Evolutionary conservation across 2,113 vertebrate genomes (phyloP).

Genomic region (Gopherus evgoodei): DNA sequence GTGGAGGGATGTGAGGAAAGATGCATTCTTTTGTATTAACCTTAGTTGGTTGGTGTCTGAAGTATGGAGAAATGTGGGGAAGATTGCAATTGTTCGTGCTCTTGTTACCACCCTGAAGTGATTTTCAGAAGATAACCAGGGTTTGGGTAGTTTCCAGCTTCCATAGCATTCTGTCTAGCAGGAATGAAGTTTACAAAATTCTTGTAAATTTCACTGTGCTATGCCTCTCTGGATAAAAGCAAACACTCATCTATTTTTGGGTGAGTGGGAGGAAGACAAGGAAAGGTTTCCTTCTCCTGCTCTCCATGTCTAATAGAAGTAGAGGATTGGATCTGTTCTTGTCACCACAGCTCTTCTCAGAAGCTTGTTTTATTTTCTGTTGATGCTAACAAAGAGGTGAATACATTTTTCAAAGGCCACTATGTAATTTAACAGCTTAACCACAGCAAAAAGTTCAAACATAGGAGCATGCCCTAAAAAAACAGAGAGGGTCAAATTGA

Average conservation of each 20-base stretch:
- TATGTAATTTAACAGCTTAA: not conserved
- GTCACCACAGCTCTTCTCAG: conserved; percentile 3
- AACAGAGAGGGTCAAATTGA: not conserved
- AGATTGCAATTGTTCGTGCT: not conserved
- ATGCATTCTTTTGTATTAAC: not conserved
- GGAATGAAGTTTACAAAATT: not conserved
- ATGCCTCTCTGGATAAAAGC: not conserved
- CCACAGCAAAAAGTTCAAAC: not conserved
- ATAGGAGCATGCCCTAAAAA: not conserved
- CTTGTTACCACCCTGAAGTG: not conserved
- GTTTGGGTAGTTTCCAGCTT: not conserved
- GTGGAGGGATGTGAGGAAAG: not conserved
- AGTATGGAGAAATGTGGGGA: not conserved
- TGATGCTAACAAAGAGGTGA: not conserved
- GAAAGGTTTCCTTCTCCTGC: conserved; percentile 44
- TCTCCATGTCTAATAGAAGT: conserved; percentile 3
- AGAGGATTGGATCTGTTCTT: conserved; percentile 15
- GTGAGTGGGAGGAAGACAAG: not conserved
- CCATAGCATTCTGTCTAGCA: not conserved
- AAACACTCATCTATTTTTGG: conserved; percentile 20
- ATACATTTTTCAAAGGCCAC: not conserved
- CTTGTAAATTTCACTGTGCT: not conserved
- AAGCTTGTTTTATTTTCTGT: not conserved
- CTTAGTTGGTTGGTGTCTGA: not conserved
- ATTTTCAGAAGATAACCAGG: not conserved